Conservation (phyloP, 2,113 vertebrate species). For the Crypturellus undulatus region DNA sequence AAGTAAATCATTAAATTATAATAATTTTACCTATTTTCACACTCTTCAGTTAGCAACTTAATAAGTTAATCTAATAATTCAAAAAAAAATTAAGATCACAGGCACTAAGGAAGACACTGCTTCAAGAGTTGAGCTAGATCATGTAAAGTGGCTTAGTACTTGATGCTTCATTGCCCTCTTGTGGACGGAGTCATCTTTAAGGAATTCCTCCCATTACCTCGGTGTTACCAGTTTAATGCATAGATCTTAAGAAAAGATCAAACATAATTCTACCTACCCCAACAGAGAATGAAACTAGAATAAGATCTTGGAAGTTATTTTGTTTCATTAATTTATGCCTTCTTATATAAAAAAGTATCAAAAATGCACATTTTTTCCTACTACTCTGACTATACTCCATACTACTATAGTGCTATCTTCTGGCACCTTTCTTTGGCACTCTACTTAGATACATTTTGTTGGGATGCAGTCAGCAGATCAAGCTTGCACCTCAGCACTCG, state of each 20-base stretch:
- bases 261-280: not conserved
- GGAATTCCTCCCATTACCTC: not conserved
- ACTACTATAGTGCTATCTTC: not conserved
- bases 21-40: not conserved
- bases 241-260: not conserved
- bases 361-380: not conserved
- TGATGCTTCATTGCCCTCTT: constrained; percentile 45
- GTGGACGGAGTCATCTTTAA: not conserved
- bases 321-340: not conserved
- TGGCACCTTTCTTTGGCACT: not conserved
- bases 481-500: not conserved
- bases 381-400: not conserved
- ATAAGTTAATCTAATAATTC: not conserved
- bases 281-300: not conserved
- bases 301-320: not conserved
- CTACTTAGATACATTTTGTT: not conserved
- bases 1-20: not conserved
- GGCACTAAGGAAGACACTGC: not conserved
- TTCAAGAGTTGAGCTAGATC: not conserved
- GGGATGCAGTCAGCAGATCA: not conserved
- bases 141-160: not conserved
- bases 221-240: not conserved
- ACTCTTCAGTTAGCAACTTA: not conserved
- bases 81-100: not conserved
- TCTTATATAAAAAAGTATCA: not conserved